A percentile compares a stretch with the other conserved stretches of the same genome.
Evolutionary conservation across 2,888 invertebrate genomes (phyloP).

Genomic region (Mycalesis mineus): DNA sequence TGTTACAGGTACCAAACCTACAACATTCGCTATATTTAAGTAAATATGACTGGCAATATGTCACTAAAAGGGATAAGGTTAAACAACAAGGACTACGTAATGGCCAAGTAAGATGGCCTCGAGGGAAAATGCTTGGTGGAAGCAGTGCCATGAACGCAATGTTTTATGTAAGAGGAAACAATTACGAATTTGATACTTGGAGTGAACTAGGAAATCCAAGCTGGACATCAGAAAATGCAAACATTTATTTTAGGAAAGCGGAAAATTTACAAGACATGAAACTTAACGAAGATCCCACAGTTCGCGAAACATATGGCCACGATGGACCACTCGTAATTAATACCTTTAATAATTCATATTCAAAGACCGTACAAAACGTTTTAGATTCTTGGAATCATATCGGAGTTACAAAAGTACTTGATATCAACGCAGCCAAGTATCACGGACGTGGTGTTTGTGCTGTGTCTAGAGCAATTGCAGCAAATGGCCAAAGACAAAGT

Average conservation of each 20-base stretch:
- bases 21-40: neutral
- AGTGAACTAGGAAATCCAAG: conserved; percentile 68
- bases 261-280: conserved; percentile 61
- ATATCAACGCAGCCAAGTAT: conserved; percentile 59
- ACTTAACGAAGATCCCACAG: conserved; percentile 32
- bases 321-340: conserved; percentile 68
- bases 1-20: neutral
- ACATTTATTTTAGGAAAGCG: conserved; percentile 69
- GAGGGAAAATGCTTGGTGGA: conserved; percentile 81
- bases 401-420: conserved; percentile 52
- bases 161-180: conserved; percentile 74
- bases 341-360: conserved; percentile 59
- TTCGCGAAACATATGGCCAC: conserved; percentile 50
- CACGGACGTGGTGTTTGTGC: conserved; percentile 58
- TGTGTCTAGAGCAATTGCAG: conserved; percentile 60
- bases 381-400: conserved; percentile 60
- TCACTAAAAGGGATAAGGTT: conserved; percentile 85
- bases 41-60: conserved; percentile 83
- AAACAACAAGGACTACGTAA: conserved; percentile 80
- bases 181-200: conserved; percentile 74
- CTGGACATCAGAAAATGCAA: conserved; percentile 74
- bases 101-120: conserved; percentile 65
- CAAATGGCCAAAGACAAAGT: conserved; percentile 65
- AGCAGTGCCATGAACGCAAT: conserved; percentile 76
- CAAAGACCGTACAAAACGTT: conserved; percentile 42